A percentile compares a stretch with the other conserved stretches of the same genome.
Evolutionary conservation across 2,113 vertebrate genomes (phyloP).

Genomic region (Myrmecobius fasciatus): DNA sequence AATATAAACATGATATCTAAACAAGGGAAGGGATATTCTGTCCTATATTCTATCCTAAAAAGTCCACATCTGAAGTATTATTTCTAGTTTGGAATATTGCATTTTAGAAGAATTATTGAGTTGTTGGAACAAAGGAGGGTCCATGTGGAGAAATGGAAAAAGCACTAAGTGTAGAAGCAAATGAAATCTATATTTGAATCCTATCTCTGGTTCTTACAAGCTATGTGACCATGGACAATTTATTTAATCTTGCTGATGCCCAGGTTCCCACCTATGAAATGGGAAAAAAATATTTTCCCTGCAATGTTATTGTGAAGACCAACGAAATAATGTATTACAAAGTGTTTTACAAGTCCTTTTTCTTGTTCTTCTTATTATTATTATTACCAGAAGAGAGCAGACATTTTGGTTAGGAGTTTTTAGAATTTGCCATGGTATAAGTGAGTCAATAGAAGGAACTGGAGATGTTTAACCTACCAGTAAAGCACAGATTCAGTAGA

Average conservation of each 20-base stretch:
- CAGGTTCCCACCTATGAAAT: background rate
- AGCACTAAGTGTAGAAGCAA: background rate
- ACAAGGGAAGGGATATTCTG: background rate
- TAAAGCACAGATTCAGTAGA: background rate
- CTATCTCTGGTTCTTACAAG: background rate
- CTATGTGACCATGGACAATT: background rate
- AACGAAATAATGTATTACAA: background rate
- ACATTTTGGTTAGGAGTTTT: background rate
- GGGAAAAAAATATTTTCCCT: background rate
- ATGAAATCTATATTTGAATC: background rate
- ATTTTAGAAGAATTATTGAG: background rate
- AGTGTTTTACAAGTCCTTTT: background rate
- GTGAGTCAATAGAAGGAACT: background rate
- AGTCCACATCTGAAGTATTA: background rate
- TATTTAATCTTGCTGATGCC: background rate
- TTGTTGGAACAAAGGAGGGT: background rate
- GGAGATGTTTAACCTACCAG: background rate
- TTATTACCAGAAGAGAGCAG: background rate
- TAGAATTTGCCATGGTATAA: background rate
- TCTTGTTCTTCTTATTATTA: background rate
- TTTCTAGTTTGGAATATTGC: background rate
- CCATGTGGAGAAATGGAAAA: background rate
- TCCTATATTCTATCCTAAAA: background rate
- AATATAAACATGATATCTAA: background rate
- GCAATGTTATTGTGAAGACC: background rate